A percentile compares a stretch with the other conserved stretches of the same genome.
Conservation (phyloP, 2,797 vertebrate species). For the Emydoidea blandingii region DNA sequence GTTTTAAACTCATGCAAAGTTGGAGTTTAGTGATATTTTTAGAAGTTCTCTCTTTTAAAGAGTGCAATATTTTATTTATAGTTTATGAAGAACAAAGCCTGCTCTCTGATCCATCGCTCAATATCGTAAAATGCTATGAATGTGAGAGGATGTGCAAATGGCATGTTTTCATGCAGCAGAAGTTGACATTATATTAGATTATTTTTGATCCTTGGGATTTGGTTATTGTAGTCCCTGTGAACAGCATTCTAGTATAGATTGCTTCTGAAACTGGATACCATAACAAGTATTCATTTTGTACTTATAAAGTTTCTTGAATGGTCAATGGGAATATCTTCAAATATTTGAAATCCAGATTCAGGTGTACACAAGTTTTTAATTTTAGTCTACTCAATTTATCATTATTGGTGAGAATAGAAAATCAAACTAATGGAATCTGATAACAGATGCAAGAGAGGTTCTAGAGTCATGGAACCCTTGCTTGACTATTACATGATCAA, state of each 20-base stretch:
- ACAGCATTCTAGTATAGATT: neutral
- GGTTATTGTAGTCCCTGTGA: neutral
- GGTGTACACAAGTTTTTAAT: neutral
- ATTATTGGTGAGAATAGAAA: neutral
- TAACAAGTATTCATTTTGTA: neutral
- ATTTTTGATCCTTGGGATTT: neutral
- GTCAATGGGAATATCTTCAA: neutral
- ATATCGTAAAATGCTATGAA: neutral
- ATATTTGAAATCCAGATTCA: neutral
- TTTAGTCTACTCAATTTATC: neutral
- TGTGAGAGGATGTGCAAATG: neutral
- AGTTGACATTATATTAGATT: neutral
- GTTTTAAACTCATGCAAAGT: neutral
- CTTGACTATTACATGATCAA: too few relatives aligned
- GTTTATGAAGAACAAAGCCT: neutral
- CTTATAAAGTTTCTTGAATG: neutral
- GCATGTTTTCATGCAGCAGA: neutral
- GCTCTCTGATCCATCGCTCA: neutral
- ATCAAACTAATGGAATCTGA: neutral
- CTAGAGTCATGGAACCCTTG: neutral
- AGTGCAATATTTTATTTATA: neutral
- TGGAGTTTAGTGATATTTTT: neutral
- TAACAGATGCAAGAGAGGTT: neutral
- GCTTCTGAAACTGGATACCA: neutral
- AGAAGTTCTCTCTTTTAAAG: neutral